Evolutionary conservation across 2,113 vertebrate species (phyloP).

Genomic region (Macquaria ambigua): DNA sequence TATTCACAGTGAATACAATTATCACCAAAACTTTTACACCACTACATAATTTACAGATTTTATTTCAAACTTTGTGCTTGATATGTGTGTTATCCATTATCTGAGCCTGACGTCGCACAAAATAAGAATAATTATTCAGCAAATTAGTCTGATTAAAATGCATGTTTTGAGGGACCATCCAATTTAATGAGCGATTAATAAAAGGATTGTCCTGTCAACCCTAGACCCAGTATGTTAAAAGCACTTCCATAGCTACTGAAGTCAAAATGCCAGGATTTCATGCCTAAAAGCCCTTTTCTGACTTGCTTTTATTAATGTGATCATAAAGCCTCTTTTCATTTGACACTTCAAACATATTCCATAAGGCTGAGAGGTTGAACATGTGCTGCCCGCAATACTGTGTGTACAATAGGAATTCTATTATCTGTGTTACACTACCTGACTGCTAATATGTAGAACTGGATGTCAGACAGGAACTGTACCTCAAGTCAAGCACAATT

Average conservation of each 20-base stretch:
- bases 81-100: conserved; percentile 27
- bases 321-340: conserved; percentile 34
- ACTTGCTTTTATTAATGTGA: conserved; percentile 18
- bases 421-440: conserved; percentile 5
- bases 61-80: conserved; percentile 4
- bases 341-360: conserved; percentile 17
- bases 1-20: background rate
- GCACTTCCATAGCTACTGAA: conserved; percentile 29
- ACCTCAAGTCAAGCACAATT: conserved; percentile 22
- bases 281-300: conserved; percentile 25
- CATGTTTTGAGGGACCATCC: conserved; percentile 24
- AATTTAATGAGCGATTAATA: conserved; percentile 43
- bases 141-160: conserved; percentile 44
- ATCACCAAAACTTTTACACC: background rate
- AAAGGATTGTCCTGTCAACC: conserved; percentile 23
- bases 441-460: conserved; percentile 21
- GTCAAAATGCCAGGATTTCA: conserved; percentile 24
- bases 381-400: background rate
- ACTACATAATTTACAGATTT: background rate
- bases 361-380: conserved; percentile 17
- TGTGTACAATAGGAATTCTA: background rate
- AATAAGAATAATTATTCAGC: conserved; percentile 27
- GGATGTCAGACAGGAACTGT: conserved; percentile 13
- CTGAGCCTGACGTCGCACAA: background rate
- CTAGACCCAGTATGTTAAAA: conserved; percentile 34